Conservation (phyloP, 2,797 vertebrate species). For the Somateria mollissima region DNA sequence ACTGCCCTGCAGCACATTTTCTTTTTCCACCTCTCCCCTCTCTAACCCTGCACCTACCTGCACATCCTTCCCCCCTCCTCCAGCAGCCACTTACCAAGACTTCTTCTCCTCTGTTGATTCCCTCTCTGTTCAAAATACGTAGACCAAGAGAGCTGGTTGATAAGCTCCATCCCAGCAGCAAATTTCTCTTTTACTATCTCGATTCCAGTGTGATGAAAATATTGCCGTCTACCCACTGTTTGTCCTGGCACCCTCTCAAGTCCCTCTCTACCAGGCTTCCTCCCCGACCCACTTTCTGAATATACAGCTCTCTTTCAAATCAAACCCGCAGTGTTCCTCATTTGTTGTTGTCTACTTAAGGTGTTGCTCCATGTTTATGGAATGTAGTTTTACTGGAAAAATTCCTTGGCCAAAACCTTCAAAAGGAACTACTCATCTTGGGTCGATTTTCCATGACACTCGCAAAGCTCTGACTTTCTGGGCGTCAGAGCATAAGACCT, state of each 20-base stretch:
- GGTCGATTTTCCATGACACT: slow-evolving; percentile 49
- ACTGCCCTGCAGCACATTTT: neutral
- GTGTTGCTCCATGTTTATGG: slow-evolving; percentile 69
- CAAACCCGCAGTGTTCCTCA: neutral
- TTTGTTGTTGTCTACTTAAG: slow-evolving; percentile 56
- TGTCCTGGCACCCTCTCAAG: slow-evolving; percentile 8
- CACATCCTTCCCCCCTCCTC: neutral
- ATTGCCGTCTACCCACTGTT: neutral
- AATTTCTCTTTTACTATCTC: slow-evolving; percentile 7
- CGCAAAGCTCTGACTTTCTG: slow-evolving; percentile 42
- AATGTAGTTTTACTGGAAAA: slow-evolving; percentile 72
- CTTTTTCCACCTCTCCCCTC: neutral
- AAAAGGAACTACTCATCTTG: slow-evolving; percentile 66
- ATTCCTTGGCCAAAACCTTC: slow-evolving; percentile 60
- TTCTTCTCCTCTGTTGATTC: slow-evolving; percentile 10
- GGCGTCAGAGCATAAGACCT: slow-evolving; percentile 21
- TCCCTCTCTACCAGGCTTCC: slow-evolving; percentile 31
- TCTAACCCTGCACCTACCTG: neutral
- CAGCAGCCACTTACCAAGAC: slow-evolving; percentile 42
- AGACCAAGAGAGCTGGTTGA: slow-evolving; percentile 38
- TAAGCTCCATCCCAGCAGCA: slow-evolving; percentile 20
- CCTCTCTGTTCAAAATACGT: neutral
- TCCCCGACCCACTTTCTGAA: slow-evolving; percentile 28
- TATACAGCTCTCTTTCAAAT: slow-evolving; percentile 37
- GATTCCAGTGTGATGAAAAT: slow-evolving; percentile 33